Base-by-base conservation (phyloP, 1,140 invertebrate genomes). In the Pseudomyrmex dendroicus region DNA sequence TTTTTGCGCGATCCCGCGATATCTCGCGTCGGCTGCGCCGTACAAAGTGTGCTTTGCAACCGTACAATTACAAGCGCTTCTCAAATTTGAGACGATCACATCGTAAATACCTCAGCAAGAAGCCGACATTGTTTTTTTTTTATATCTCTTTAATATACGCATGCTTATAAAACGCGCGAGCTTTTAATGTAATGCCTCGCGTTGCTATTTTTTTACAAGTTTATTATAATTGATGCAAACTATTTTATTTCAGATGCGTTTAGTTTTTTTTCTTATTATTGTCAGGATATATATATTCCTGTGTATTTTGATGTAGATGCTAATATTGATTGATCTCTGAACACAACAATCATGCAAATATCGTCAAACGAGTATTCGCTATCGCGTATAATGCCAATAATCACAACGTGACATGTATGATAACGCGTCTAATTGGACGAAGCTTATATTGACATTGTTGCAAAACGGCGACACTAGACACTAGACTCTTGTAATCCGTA, bases 391-490 rank as follows among this genome's bases (percentile, higher is more conserved):
- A 64, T 54, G 68, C 78, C 68, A 82, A 82, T 82, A 82, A 82
- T 82, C 73, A 73, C 57, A 68, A 73, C 57, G 68, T 82, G 77
- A 82, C 77, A 57, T 48, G 68, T 82, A 82, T 82, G 68, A 82
- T 73, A 82, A 56, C 57, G 54, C 61, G 56, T 82, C 73, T 82
- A 82, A 73, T 82, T 82, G 59, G 68, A 73, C 68, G 78, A 82
- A 20, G 68, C 48, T 44, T 73, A 73, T 82, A 82, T 44, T 62
- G 67, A 73, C 78, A 73, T 48, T 44, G 57, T 82, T 82, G 46
- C 59, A 48, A 82, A 82, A 82, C 68, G 78, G 35, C 35, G 35
- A 35, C 5, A 35, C 0, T 35, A 35, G 35, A 35, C 35, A 54
- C 48, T 63, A 77, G 50, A 56, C 52, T 46, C 52, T 76, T 62